These are phyloP conservation scores for Ooceraea biroi DNA, from an alignment of 1,140 invertebrate species.

Conservation along the genomic window DNA sequence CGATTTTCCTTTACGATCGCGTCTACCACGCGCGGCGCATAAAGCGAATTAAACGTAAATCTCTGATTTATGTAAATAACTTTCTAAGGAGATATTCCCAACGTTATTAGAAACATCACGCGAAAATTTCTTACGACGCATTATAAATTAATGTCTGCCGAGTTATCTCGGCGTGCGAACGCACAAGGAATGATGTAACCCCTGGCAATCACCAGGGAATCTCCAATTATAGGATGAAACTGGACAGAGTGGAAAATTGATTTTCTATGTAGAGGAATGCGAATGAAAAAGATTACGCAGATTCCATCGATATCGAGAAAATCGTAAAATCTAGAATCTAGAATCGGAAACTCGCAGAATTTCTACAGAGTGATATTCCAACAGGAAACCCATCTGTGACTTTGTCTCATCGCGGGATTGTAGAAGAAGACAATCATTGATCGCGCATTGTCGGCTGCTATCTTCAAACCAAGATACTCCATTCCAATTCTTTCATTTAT, in stretches of 20 bases:
- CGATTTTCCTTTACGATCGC: neutral
- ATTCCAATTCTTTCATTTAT: conserved; percentile 3
- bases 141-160: conserved; percentile 21
- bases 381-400: conserved; percentile 9
- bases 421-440: conserved; percentile 3
- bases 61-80: conserved; percentile 8
- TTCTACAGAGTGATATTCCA: neutral
- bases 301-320: conserved; percentile 55
- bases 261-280: conserved; percentile 69
- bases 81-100: neutral
- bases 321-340: conserved; percentile 43
- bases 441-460: too few relatives aligned
- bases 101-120: conserved; percentile 16
- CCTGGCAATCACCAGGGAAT: conserved; percentile 56
- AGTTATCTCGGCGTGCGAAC: conserved; percentile 43
- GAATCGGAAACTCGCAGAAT: neutral
- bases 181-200: conserved; percentile 43
- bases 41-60: conserved; percentile 27
- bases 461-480: neutral
- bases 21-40: neutral
- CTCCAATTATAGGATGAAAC: conserved; percentile 57
- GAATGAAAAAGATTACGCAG: conserved; percentile 53
- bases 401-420: neutral
- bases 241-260: conserved; percentile 53
- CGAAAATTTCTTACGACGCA: neutral